These are phyloP conservation scores for Psittacula cyanocephala DNA, from an alignment of 2,113 vertebrate genomes.

Conservation along the genomic window DNA sequence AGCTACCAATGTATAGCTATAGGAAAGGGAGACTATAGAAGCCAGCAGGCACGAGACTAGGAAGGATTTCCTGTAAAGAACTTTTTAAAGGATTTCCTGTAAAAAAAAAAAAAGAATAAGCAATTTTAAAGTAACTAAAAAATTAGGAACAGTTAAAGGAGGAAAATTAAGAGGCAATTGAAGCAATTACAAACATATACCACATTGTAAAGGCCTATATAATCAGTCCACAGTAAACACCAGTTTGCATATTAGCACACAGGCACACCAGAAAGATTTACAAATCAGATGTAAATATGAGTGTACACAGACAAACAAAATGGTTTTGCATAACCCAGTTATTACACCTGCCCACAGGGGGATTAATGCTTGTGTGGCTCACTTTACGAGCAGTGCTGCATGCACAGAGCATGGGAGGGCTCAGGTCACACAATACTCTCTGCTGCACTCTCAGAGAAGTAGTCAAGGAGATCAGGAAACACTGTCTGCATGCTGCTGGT, in stretches of 20 bases:
- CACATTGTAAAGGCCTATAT: neutral
- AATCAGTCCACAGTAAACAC: neutral
- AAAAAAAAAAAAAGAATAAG: neutral
- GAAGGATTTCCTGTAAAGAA: neutral
- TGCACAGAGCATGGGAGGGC: fast-evolving
- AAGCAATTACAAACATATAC: neutral
- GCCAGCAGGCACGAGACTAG: neutral
- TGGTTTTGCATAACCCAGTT: neutral
- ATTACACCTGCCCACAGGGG: neutral
- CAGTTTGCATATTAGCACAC: neutral
- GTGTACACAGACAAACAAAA: neutral
- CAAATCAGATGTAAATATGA: fast-evolving
- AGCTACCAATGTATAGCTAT: neutral
- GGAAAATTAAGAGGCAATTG: neutral
- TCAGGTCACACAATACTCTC: fast-evolving
- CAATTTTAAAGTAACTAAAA: neutral
- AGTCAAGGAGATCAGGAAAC: neutral
- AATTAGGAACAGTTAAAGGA: neutral
- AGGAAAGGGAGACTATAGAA: neutral
- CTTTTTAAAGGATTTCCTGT: no score
- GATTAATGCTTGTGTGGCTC: neutral
- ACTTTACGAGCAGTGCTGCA: fast-evolving
- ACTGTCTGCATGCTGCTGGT: fast-evolving
- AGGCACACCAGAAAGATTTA: neutral
- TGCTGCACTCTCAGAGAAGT: neutral